phyloP scores from a whole-genome alignment of 2,797 vertebrate genomes.

The Gephyroberyx darwinii region DNA sequence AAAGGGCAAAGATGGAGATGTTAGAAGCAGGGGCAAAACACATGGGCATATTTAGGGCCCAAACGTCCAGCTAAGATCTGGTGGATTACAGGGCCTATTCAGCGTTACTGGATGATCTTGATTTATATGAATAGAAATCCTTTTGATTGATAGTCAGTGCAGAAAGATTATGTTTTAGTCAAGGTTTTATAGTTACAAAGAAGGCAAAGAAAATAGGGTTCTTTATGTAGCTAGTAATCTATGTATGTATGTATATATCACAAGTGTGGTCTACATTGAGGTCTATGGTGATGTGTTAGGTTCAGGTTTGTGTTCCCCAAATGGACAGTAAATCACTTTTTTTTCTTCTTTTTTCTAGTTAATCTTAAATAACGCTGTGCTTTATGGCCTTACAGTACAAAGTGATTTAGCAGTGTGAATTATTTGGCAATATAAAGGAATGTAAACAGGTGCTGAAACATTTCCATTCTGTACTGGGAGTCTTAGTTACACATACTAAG shows the following conservation, averaged over 20 bases:
- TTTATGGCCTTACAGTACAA: slow-evolving; percentile 12
- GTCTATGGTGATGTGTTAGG: neutral
- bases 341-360: no score
- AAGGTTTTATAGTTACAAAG: slow-evolving; percentile 1
- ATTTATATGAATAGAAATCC: neutral
- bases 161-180: neutral
- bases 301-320: neutral
- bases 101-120: neutral
- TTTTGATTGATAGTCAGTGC: neutral
- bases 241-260: no score
- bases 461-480: slow-evolving; percentile 46
- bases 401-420: slow-evolving; percentile 36
- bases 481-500: slow-evolving; percentile 51
- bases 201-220: slow-evolving; percentile 7
- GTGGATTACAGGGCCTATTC: no score
- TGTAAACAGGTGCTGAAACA: slow-evolving; percentile 41
- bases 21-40: neutral
- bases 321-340: neutral
- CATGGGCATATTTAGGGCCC: no score
- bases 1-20: slow-evolving; percentile 9
- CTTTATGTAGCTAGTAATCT: neutral
- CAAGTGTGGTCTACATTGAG: no score
- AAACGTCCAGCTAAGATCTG: no score
- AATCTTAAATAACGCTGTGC: slow-evolving; percentile 6
- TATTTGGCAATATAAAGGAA: slow-evolving; percentile 54